Evolutionary conservation across 2,113 vertebrate genomes (phyloP), one percentile per base, ranked within the genome.

Genomic region (Toxotes jaculatrix): DNA sequence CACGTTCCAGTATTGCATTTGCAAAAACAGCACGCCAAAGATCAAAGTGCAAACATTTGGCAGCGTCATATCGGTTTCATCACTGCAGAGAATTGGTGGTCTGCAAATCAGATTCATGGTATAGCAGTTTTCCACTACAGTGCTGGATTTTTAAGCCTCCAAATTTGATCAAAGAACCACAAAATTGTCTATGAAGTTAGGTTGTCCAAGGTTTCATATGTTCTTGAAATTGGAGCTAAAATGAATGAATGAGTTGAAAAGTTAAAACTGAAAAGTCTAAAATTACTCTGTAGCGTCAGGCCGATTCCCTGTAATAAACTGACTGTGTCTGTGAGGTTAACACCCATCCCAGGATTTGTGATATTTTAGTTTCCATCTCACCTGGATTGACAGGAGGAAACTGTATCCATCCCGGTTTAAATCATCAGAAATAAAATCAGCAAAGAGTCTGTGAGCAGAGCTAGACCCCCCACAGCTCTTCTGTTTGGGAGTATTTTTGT

Each of bases 121-220:
- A 19, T 60, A 6, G 14, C 53, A 51, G 32, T 66, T 78, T 32
- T 45, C 17, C 70, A 12, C 9, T 0, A 9, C 27, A 7, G n/a
- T 23, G 7, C 6, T 0, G 2, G 27, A 23, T 36, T 64, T 74
- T 36, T 34, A 56, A 65, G 47, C 63, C 14, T 73, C 47, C 32
- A 62, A 38, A 74, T 65, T 16, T 71, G 68, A 88, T 80, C 64
- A 86, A 67, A 83, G 65, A 71, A 36, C 7, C 65, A 63, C 34
- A 74, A 60, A 81, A 84, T 68, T 55, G 11, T 23, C 21, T 11
- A 1, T 61, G 38, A 56, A 49, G 69, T 59, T 60, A 6, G 27
- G 4, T 57, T 74, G 34, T 69, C 27, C 53, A 4, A 38, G 17
- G 21, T 71, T 79, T 73, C 45, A 38, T 34, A 36, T 36, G 31